These are phyloP conservation scores for Ciconia maguari DNA, from an alignment of 2,113 vertebrate species.

Conservation along the genomic window DNA sequence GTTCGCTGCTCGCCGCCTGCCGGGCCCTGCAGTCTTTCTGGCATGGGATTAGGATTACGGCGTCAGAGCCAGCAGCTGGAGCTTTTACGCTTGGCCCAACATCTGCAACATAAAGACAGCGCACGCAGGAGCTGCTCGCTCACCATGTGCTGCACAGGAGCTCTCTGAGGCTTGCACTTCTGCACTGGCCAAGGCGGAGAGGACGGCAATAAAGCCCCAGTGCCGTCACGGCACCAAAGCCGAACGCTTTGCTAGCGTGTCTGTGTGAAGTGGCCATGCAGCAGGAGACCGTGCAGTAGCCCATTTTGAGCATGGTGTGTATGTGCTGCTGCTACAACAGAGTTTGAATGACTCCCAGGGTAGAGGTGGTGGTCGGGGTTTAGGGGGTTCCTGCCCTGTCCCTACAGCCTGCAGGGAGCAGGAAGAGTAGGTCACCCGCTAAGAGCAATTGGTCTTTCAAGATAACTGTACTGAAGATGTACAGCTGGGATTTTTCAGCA, in stretches of 20 bases:
- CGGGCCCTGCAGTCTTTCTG: background rate
- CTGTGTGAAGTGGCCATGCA: rapidly evolving
- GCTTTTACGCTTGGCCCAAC: background rate
- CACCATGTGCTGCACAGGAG: rapidly evolving
- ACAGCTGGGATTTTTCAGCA: background rate
- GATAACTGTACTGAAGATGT: background rate
- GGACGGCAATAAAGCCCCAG: rapidly evolving
- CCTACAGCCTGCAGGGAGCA: background rate
- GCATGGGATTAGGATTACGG: background rate
- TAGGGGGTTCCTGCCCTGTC: background rate
- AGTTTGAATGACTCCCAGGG: rapidly evolving
- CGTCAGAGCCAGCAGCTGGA: background rate
- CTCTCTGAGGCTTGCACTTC: rapidly evolving
- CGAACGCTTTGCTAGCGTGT: rapidly evolving
- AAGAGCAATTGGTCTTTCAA: background rate
- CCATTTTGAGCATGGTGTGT: rapidly evolving
- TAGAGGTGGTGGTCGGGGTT: background rate
- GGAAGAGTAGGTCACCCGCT: rapidly evolving
- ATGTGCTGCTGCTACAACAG: background rate
- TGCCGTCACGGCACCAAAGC: rapidly evolving
- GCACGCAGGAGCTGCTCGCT: rapidly evolving
- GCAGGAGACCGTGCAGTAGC: too few species aligned
- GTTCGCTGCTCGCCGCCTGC: rapidly evolving
- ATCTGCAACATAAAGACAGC: rapidly evolving
- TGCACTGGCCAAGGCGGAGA: background rate